Evolutionary conservation across 2,888 invertebrate genomes (phyloP).

Genomic region (Choristoneura rosaceana): DNA sequence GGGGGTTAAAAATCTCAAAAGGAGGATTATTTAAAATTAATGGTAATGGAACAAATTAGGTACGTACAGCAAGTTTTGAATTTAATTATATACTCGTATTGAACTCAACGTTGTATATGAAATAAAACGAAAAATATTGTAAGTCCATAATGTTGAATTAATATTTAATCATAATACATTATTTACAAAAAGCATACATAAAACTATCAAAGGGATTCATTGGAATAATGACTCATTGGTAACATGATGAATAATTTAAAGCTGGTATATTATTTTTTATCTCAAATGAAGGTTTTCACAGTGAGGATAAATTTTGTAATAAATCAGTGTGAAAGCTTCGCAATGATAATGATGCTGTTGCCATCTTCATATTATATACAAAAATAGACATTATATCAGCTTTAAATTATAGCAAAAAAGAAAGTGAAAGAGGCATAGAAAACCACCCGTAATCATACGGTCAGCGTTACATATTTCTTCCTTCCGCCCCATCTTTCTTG

Average conservation of each 20-base stretch:
- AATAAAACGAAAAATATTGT: no score
- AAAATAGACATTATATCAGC: neutral
- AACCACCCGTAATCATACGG: slow-evolving; percentile 18
- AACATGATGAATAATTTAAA: neutral
- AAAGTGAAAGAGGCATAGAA: slow-evolving; percentile 13
- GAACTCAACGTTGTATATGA: no score
- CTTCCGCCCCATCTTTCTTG: slow-evolving; percentile 32
- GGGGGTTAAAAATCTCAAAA: no score
- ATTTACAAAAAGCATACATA: no score
- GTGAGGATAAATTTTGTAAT: neutral
- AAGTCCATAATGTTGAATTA: no score
- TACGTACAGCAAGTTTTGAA: no score
- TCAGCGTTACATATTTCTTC: slow-evolving; percentile 32
- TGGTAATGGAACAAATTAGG: no score
- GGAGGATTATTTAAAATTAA: no score
- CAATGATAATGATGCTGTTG: neutral
- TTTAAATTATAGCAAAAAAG: slow-evolving; percentile 21
- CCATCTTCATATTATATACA: neutral
- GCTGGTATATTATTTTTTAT: neutral
- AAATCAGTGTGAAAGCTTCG: neutral
- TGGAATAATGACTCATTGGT: no score
- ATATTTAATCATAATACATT: no score
- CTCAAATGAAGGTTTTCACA: neutral
- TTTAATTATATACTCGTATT: no score
- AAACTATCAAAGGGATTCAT: no score